These are phyloP conservation scores for Charaxes varanes DNA, from an alignment of 1,140 invertebrate species.

Conservation along the genomic window DNA sequence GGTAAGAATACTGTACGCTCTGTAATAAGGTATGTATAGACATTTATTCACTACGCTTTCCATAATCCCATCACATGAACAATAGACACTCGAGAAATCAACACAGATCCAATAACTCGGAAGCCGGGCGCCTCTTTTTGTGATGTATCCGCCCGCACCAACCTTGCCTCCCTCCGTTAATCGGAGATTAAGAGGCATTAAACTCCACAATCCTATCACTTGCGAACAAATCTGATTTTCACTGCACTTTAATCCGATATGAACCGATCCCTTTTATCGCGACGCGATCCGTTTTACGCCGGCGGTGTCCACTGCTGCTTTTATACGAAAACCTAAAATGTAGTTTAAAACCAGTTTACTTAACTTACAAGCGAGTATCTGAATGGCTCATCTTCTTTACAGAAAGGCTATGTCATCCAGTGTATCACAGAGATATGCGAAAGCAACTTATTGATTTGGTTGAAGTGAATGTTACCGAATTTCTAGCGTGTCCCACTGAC, in stretches of 20 bases:
- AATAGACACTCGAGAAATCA: conserved; percentile 17
- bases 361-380: too few species aligned
- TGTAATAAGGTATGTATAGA: too few species aligned
- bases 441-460: too few species aligned
- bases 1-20: too few species aligned
- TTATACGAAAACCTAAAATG: background rate
- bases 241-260: conserved; percentile 63
- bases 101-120: conserved; percentile 36
- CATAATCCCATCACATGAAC: too few species aligned
- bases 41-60: too few species aligned
- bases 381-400: too few species aligned
- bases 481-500: too few species aligned
- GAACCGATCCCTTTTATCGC: conserved; percentile 28
- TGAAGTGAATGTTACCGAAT: too few species aligned
- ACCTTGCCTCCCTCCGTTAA: conserved; percentile 39
- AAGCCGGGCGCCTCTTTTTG: conserved; percentile 31
- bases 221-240: conserved; percentile 59
- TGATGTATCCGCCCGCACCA: conserved; percentile 28
- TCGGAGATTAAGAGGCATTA: conserved; percentile 56
- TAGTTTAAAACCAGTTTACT: too few species aligned
- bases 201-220: conserved; percentile 58
- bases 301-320: conserved; percentile 24
- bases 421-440: too few species aligned
- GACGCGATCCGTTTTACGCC: background rate
- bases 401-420: too few species aligned